A percentile compares a stretch with the other conserved stretches of the same genome.
These are phyloP conservation scores for Nasonia longicornis DNA, from an alignment of 1,140 invertebrate genomes.

Conservation along the genomic window DNA sequence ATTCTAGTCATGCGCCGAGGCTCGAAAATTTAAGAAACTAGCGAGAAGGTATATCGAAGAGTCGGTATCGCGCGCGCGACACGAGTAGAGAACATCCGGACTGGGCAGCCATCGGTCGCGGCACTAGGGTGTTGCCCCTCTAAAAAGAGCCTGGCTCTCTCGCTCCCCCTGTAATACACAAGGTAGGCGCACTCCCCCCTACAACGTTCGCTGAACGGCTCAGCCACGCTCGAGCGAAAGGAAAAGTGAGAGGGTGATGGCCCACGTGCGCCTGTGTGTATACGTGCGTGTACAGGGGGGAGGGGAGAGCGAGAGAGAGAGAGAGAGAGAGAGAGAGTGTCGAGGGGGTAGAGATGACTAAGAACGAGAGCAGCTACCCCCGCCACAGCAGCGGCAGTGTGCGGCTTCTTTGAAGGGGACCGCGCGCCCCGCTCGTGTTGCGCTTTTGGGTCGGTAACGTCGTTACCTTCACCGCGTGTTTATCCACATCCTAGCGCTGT, in stretches of 20 bases:
- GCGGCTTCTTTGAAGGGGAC: neutral
- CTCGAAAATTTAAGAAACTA: neutral
- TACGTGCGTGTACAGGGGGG: neutral
- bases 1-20: neutral
- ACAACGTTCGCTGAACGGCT: neutral
- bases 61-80: neutral
- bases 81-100: neutral
- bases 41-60: neutral
- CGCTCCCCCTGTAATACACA: neutral
- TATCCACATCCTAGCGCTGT: neutral
- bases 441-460: conserved; percentile 40
- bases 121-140: conserved; percentile 22
- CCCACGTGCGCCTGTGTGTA: neutral
- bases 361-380: neutral
- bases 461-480: conserved; percentile 12
- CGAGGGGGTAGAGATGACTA: conserved; percentile 1
- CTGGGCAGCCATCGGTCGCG: conserved; percentile 2
- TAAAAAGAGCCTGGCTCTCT: conserved; percentile 13
- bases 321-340: neutral
- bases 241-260: conserved; percentile 22
- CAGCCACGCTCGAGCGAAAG: conserved; percentile 1
- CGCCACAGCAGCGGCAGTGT: neutral
- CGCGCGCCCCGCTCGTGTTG: neutral
- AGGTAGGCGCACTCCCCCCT: neutral
- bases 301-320: neutral